These are phyloP conservation scores for Danio kyathit DNA, from an alignment of 2,797 vertebrate genomes.

Conservation along the genomic window DNA sequence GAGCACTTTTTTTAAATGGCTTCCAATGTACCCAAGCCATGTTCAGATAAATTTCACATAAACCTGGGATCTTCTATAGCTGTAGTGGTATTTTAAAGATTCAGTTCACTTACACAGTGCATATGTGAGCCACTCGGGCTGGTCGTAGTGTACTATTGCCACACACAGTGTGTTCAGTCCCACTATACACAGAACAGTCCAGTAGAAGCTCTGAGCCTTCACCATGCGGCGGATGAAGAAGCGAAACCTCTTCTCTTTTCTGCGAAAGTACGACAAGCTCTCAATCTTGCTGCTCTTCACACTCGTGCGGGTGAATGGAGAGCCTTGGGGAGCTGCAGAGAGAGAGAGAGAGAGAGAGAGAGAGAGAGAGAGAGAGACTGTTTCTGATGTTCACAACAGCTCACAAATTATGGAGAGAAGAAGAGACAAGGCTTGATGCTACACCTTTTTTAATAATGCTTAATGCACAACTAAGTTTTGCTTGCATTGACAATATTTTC, in stretches of 20 bases:
- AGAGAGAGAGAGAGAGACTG: neutral
- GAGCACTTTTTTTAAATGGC: neutral
- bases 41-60: conserved; percentile 43
- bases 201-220: conserved; percentile 97
- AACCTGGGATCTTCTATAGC: conserved; percentile 3
- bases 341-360: conserved; percentile 15
- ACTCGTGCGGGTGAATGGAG: conserved; percentile 90
- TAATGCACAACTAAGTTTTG: too few species aligned
- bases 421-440: neutral
- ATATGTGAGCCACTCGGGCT: conserved; percentile 91
- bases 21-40: neutral
- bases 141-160: conserved; percentile 95
- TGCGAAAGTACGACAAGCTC: conserved; percentile 89
- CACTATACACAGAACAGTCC: conserved; percentile 93
- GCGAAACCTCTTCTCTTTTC: conserved; percentile 94
- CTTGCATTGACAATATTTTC: too few species aligned
- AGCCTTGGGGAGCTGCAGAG: conserved; percentile 82
- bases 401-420: conserved; percentile 8
- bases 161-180: conserved; percentile 95
- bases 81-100: neutral
- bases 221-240: conserved; percentile 96
- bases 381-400: conserved; percentile 8
- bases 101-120: conserved; percentile 86
- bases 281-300: conserved; percentile 92
- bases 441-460: too few species aligned